Conservation (phyloP, 2,113 vertebrate genomes). For the Otus sunia region DNA sequence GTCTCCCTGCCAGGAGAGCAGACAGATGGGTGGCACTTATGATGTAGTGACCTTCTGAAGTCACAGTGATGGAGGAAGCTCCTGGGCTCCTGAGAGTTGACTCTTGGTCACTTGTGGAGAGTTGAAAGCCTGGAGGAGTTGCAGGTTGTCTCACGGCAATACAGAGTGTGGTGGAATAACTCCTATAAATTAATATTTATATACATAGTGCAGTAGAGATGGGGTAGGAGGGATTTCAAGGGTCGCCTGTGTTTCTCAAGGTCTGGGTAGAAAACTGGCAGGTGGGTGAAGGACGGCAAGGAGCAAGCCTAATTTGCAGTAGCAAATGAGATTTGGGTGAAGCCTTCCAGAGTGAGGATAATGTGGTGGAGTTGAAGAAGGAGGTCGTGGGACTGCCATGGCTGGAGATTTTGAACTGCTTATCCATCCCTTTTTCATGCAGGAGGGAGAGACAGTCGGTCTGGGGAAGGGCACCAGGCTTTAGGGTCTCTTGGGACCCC, state of each 20-base stretch:
- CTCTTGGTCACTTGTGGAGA: background rate
- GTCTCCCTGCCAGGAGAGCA: background rate
- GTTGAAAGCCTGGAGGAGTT: background rate
- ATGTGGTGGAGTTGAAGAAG: background rate
- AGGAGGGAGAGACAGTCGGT: background rate
- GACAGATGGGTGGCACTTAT: fast-evolving
- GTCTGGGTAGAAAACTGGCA: background rate
- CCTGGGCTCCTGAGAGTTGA: background rate
- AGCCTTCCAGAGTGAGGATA: background rate
- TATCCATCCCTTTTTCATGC: background rate
- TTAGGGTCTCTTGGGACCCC: fast-evolving
- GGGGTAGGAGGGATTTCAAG: background rate
- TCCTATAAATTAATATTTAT: background rate
- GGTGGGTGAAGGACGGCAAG: background rate
- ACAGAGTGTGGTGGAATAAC: background rate
- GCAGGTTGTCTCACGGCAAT: background rate
- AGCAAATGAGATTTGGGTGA: background rate
- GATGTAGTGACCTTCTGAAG: background rate
- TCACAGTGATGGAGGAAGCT: fast-evolving
- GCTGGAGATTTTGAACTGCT: background rate
- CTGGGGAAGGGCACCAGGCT: background rate
- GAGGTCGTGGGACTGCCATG: fast-evolving
- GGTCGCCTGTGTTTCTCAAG: background rate
- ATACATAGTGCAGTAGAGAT: fast-evolving
- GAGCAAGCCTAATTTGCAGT: background rate